Evolutionary conservation across 2,797 vertebrate genomes (phyloP).

Genomic region (Picus viridis): DNA sequence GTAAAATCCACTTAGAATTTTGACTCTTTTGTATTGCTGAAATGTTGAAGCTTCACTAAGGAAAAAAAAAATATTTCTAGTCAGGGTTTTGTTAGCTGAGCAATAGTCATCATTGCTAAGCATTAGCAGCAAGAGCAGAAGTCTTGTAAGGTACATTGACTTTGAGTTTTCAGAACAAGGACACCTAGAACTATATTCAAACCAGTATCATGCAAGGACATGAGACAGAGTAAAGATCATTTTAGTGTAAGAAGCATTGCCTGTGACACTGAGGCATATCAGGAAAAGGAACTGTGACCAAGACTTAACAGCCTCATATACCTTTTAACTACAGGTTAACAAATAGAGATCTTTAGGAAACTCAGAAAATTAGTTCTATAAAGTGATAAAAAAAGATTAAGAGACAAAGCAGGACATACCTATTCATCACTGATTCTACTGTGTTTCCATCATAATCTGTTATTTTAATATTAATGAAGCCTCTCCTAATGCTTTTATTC

Average conservation of each 20-base stretch:
- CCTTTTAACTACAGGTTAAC: neutral
- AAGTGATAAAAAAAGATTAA: neutral
- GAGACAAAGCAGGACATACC: constrained; percentile 65
- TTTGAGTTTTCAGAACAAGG: neutral
- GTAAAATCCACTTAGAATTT: constrained; percentile 76
- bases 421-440: constrained; percentile 61
- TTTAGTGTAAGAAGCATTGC: neutral
- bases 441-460: constrained; percentile 62
- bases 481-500: constrained; percentile 68
- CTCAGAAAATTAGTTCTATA: neutral
- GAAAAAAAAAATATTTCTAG: constrained; percentile 46
- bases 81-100: neutral
- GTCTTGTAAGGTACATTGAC: neutral
- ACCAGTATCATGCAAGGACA: neutral
- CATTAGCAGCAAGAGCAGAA: neutral
- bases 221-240: neutral
- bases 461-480: constrained; percentile 77
- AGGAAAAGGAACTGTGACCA: neutral
- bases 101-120: neutral
- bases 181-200: neutral
- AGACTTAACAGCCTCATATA: neutral
- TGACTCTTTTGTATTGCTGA: constrained; percentile 71
- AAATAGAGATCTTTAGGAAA: neutral
- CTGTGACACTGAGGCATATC: neutral
- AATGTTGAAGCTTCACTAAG: constrained; percentile 73